A percentile compares a stretch with the other conserved stretches of the same genome.
Evolutionary conservation across 2,113 vertebrate species (phyloP).

Genomic region (Xenopus borealis): DNA sequence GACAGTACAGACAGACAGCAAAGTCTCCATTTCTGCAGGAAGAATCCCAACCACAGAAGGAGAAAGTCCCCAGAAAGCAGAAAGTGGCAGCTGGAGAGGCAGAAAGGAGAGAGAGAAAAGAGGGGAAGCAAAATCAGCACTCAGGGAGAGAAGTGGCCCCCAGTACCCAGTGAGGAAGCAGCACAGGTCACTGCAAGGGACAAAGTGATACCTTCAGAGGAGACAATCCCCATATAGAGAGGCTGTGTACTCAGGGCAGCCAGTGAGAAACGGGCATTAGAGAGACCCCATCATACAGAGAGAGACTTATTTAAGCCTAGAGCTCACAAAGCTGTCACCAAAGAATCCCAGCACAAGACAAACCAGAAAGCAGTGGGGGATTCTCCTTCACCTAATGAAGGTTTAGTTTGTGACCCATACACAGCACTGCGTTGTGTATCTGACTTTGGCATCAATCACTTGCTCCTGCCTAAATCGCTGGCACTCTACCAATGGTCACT

Average conservation of each 20-base stretch:
- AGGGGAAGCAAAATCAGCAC: background rate
- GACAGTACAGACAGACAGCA: no score
- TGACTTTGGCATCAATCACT: no score
- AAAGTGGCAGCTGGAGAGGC: constrained; percentile 3
- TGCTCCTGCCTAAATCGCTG: no score
- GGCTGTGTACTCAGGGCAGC: background rate
- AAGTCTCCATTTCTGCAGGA: no score
- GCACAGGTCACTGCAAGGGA: background rate
- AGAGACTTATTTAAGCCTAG: no score
- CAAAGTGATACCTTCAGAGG: background rate
- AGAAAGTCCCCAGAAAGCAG: background rate
- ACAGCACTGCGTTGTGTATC: no score
- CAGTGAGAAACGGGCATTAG: background rate
- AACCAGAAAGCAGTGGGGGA: background rate
- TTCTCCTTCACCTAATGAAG: no score
- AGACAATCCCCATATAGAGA: background rate
- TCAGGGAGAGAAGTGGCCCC: background rate
- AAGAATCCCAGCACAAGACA: no score
- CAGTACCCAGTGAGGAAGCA: background rate
- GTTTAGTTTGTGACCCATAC: no score
- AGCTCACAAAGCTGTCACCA: no score
- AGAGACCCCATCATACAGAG: no score
- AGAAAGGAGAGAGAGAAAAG: constrained; percentile 24
- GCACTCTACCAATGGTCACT: background rate
- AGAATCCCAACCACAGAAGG: no score